A percentile compares a stretch with the other conserved stretches of the same genome.
Conservation (phyloP, 2,888 invertebrate species). For the Ectemnius cavifrons region DNA sequence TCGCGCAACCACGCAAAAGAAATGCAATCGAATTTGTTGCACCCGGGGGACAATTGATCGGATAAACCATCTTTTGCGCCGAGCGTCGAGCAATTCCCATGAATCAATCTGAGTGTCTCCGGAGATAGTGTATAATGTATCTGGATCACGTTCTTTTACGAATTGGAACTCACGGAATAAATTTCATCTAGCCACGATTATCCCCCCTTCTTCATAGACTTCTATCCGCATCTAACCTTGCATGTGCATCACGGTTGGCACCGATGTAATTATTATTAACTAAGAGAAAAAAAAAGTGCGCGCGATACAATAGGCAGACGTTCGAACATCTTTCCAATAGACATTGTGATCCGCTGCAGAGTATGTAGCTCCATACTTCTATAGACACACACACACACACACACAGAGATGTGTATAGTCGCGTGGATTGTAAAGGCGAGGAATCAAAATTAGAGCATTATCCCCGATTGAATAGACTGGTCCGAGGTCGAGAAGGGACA, state of each 20-base stretch:
- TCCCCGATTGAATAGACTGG: conserved; percentile 24
- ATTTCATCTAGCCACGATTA: too few relatives aligned
- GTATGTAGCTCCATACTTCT: background rate
- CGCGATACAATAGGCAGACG: too few relatives aligned
- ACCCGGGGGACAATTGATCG: background rate
- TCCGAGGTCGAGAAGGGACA: conserved; percentile 48
- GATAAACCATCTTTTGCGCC: background rate
- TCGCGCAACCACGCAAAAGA: background rate
- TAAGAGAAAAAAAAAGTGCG: too few relatives aligned
- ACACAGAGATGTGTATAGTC: background rate
- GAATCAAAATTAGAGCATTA: conserved; percentile 10
- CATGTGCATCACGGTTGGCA: too few relatives aligned
- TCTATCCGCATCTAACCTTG: too few relatives aligned
- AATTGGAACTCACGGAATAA: too few relatives aligned
- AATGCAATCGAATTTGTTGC: conserved; percentile 2
- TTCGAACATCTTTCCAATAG: too few relatives aligned
- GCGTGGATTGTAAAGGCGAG: background rate
- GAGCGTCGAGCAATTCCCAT: background rate
- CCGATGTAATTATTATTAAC: too few relatives aligned
- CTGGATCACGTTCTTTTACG: too few relatives aligned
- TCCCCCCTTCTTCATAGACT: too few relatives aligned
- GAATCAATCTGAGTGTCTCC: background rate
- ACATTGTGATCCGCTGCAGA: too few relatives aligned
- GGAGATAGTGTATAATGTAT: too few relatives aligned
- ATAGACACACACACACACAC: background rate